These are phyloP conservation scores for Mystacornis crossleyi DNA, from an alignment of 2,113 vertebrate genomes.

Conservation along the genomic window DNA sequence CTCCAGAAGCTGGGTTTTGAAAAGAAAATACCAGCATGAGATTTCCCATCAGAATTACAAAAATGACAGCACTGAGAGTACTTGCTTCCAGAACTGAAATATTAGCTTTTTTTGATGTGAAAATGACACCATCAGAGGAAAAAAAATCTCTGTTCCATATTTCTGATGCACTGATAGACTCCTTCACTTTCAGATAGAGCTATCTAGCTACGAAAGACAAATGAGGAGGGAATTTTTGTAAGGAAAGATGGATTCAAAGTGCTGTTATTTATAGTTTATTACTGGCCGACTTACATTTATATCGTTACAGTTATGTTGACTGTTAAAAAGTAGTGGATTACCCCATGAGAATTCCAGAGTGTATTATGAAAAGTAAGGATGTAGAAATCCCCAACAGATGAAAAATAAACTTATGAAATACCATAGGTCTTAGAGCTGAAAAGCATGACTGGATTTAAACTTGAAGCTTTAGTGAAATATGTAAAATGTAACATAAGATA, in stretches of 20 bases:
- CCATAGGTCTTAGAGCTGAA: neutral
- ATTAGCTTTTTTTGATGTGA: neutral
- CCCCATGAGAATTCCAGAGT: neutral
- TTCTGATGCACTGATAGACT: neutral
- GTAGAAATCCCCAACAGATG: neutral
- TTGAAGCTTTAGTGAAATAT: neutral
- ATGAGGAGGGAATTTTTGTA: neutral
- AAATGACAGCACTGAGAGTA: neutral
- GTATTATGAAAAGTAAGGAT: neutral
- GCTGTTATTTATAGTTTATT: neutral
- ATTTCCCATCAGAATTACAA: neutral
- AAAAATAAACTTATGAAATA: neutral
- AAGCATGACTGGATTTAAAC: neutral
- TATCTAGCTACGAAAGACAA: neutral
- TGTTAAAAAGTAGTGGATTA: neutral
- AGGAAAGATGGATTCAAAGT: neutral
- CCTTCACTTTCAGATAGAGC: neutral
- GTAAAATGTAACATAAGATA: neutral
- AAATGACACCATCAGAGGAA: neutral
- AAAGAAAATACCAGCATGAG: neutral
- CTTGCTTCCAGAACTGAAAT: neutral
- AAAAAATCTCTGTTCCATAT: neutral
- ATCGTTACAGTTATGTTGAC: neutral
- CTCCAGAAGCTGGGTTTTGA: neutral
- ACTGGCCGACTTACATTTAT: neutral